A percentile compares a stretch with the other conserved stretches of the same genome.
Conservation (phyloP, 2,888 invertebrate species). For the Augochlorella aurata region DNA sequence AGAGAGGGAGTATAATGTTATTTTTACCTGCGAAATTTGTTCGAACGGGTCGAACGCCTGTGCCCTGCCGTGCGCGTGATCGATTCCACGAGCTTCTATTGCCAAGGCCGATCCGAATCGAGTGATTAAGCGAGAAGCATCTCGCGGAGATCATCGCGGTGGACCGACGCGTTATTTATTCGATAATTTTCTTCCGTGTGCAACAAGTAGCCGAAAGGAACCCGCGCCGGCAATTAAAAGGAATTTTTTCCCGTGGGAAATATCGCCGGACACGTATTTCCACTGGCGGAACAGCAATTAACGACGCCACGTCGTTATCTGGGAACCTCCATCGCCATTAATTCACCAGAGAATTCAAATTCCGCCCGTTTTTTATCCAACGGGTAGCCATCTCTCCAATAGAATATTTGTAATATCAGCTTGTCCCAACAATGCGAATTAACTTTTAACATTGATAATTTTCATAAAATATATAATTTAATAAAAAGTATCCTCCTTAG, state of each 20-base stretch:
- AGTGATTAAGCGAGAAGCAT: neutral
- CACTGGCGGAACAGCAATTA: conserved; percentile 11
- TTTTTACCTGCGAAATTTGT: neutral
- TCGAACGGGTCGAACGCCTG: neutral
- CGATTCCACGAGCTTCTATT: neutral
- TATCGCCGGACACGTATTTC: conserved; percentile 12
- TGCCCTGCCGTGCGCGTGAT: neutral
- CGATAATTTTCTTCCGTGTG: neutral
- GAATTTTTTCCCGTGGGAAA: conserved; percentile 7
- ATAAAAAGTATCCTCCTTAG: no score
- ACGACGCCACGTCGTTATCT: conserved; percentile 4
- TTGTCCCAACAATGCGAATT: no score
- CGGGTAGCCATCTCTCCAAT: no score
- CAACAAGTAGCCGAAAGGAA: conserved; percentile 18
- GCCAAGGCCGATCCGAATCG: neutral
- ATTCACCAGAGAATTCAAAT: neutral
- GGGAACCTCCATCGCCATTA: neutral
- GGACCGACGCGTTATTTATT: neutral
- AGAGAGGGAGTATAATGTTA: neutral
- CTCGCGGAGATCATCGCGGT: neutral
- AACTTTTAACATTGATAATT: no score
- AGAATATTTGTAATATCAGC: no score
- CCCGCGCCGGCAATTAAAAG: neutral
- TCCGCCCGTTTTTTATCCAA: neutral
- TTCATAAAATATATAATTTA: no score